Evolutionary conservation across 2,113 vertebrate genomes (phyloP).

Genomic region (Tympanuchus pallidicinctus): DNA sequence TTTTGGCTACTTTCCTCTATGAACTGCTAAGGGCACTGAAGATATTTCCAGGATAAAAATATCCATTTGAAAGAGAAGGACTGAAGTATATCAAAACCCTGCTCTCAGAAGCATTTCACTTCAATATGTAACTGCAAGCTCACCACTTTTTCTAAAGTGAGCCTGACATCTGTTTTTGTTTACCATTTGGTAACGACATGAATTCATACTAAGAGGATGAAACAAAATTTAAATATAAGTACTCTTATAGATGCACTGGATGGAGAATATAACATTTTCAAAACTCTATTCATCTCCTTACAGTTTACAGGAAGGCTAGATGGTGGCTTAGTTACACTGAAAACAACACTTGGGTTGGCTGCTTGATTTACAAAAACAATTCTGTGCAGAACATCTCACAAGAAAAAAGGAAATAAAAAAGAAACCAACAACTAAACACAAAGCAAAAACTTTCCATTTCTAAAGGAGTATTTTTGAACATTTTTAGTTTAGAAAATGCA

Average conservation of each 20-base stretch:
- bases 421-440: neutral
- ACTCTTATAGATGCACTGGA: slow-evolving; percentile 34
- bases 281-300: neutral
- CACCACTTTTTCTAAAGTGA: slow-evolving; percentile 39
- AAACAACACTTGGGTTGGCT: neutral
- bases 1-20: neutral
- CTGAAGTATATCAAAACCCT: neutral
- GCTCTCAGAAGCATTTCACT: slow-evolving; percentile 12
- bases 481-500: neutral
- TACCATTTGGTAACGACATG: slow-evolving; percentile 61
- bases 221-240: slow-evolving; percentile 52
- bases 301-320: neutral
- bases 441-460: neutral
- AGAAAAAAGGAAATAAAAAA: neutral
- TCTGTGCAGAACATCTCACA: neutral
- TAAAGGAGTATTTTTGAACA: neutral
- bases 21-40: neutral
- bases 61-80: neutral
- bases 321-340: neutral
- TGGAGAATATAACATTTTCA: slow-evolving; percentile 17
- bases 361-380: neutral
- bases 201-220: slow-evolving; percentile 44
- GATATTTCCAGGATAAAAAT: neutral
- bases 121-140: slow-evolving; percentile 34
- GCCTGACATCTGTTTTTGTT: slow-evolving; percentile 68